Evolutionary conservation across 1,140 invertebrate species (phyloP).

Genomic region (Pseudomyrmex gracilis): DNA sequence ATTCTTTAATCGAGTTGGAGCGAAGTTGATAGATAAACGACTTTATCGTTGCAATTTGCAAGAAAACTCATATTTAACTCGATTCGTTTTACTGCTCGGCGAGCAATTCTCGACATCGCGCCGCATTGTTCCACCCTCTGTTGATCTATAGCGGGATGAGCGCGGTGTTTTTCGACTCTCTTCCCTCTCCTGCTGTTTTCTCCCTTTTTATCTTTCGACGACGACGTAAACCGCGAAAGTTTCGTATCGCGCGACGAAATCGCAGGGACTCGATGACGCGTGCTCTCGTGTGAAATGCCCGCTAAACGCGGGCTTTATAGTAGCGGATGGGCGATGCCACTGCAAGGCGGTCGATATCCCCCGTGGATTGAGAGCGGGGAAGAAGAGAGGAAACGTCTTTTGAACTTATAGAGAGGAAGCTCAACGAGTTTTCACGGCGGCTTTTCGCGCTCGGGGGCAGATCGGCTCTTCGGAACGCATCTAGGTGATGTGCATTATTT

Average conservation of each 20-base stretch:
- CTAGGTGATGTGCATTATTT: slow-evolving; percentile 73
- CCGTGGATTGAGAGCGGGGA: too few relatives aligned
- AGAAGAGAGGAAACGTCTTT: slow-evolving; percentile 59
- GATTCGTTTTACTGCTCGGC: background rate
- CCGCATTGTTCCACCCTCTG: background rate
- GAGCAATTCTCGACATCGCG: slow-evolving; percentile 9
- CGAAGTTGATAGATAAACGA: background rate
- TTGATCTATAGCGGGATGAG: slow-evolving; percentile 22
- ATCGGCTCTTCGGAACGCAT: slow-evolving; percentile 35
- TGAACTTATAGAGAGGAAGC: slow-evolving; percentile 71
- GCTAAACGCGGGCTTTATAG: slow-evolving; percentile 72
- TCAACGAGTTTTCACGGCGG: slow-evolving; percentile 71
- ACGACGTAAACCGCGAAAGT: slow-evolving; percentile 69
- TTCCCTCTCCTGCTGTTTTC: background rate
- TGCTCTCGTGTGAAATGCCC: slow-evolving; percentile 45
- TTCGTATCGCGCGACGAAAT: slow-evolving; percentile 65
- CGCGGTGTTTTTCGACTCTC: background rate
- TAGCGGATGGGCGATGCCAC: slow-evolving; percentile 50
- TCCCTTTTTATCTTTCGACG: background rate
- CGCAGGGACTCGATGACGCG: slow-evolving; percentile 66
- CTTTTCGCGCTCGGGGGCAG: slow-evolving; percentile 58
- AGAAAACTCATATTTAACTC: background rate
- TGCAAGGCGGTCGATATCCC: slow-evolving; percentile 42
- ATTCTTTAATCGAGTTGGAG: slow-evolving; percentile 16
- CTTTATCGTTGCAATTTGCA: background rate